These are phyloP conservation scores for Merluccius polli DNA, from an alignment of 2,797 vertebrate species.

Conservation along the genomic window DNA sequence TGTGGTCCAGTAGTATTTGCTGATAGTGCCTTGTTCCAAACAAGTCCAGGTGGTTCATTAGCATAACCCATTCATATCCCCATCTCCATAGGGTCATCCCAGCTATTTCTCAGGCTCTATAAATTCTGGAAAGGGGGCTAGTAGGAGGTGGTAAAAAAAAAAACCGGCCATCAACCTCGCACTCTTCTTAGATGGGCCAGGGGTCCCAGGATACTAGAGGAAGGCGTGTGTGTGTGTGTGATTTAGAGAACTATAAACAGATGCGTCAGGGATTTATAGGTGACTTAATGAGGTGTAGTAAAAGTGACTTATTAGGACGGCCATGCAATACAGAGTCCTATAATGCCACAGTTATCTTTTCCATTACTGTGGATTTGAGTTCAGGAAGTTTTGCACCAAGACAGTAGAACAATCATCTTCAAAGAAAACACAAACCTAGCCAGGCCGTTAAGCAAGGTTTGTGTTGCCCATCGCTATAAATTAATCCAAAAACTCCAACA, in stretches of 20 bases:
- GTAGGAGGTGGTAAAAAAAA: slow-evolving; percentile 49
- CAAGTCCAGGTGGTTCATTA: slow-evolving; percentile 46
- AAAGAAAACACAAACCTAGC: not conserved
- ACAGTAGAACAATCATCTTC: not conserved
- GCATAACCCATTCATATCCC: slow-evolving; percentile 40
- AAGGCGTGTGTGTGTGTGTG: slow-evolving; percentile 20
- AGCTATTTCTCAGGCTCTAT: slow-evolving; percentile 48
- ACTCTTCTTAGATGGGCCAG: slow-evolving; percentile 34
- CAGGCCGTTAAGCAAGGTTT: not conserved
- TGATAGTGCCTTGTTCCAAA: slow-evolving; percentile 24
- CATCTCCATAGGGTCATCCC: slow-evolving; percentile 34
- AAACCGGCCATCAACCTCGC: slow-evolving; percentile 27
- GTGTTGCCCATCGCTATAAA: not conserved
- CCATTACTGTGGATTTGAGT: slow-evolving; percentile 47
- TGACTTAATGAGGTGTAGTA: slow-evolving; percentile 68
- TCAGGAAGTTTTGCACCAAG: not conserved
- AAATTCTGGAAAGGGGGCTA: slow-evolving; percentile 37
- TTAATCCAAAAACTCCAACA: not conserved
- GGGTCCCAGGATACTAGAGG: slow-evolving; percentile 37
- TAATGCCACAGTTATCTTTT: slow-evolving; percentile 66
- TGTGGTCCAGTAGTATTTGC: slow-evolving; percentile 1
- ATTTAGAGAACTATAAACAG: slow-evolving; percentile 63
- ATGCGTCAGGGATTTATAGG: slow-evolving; percentile 67
- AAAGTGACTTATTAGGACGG: slow-evolving; percentile 72
- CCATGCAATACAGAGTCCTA: slow-evolving; percentile 51